These are phyloP conservation scores for Salmo trutta DNA, from an alignment of 2,797 vertebrate genomes.

Conservation along the genomic window DNA sequence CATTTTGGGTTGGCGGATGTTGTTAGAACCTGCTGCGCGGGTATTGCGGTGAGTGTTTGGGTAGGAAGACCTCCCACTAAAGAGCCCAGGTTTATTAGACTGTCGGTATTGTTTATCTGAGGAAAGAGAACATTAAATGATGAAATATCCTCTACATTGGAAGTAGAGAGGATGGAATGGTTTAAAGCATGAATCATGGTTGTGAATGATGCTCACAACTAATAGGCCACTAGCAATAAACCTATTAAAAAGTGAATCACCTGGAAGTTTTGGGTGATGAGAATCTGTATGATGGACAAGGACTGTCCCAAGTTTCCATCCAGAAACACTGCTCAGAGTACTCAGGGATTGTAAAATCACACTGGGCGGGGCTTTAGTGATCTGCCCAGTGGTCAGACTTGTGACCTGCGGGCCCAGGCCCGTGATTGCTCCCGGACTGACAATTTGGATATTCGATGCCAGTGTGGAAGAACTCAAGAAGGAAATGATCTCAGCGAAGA, in stretches of 20 bases:
- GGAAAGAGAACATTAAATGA: neutral
- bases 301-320: conserved; percentile 34
- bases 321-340: neutral
- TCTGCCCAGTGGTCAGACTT: conserved; percentile 17
- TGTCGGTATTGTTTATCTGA: conserved; percentile 11
- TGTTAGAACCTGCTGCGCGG: neutral
- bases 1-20: neutral
- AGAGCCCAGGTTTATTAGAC: conserved; percentile 31
- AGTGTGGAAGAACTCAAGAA: conserved; percentile 31
- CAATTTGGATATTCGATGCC: conserved; percentile 26
- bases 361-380: neutral
- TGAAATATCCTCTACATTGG: neutral
- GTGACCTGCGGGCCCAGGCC: conserved; percentile 17
- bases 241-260: conserved; percentile 9
- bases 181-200: neutral
- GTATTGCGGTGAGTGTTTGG: neutral
- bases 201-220: neutral
- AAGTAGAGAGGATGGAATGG: neutral
- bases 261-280: conserved; percentile 17
- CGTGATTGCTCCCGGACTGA: conserved; percentile 8
- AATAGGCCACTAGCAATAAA: neutral
- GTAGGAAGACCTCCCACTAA: conserved; percentile 38
- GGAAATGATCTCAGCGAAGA: neutral
- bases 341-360: conserved; percentile 11
- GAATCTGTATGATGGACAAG: conserved; percentile 6